phyloP scores from a whole-genome alignment of 2,888 invertebrate genomes.

The Diaphora mendica region DNA sequence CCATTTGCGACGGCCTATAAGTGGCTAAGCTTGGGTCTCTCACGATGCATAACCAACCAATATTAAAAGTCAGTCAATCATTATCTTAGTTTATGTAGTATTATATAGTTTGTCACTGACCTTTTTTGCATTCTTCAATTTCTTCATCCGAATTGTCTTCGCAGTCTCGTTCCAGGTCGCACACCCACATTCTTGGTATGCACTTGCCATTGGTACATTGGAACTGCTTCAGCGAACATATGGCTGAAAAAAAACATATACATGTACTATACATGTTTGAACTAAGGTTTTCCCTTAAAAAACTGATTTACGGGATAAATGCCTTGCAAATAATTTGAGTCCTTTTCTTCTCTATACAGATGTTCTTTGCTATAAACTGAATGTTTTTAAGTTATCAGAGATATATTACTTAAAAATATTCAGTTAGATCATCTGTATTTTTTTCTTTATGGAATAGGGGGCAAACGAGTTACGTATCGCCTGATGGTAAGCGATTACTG shows the following conservation, averaged over 20 bases:
- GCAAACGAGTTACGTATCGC: too few species aligned
- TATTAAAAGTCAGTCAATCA: neutral
- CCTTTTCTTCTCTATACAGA: neutral
- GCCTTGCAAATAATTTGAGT: too few species aligned
- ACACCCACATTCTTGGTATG: conserved; percentile 91
- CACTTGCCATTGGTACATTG: conserved; percentile 91
- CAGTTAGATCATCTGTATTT: too few species aligned
- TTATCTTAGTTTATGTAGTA: neutral
- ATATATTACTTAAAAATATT: too few species aligned
- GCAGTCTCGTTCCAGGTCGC: conserved; percentile 93
- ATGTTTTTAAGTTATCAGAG: too few species aligned
- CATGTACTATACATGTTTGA: neutral
- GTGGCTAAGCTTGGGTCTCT: neutral
- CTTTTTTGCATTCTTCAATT: conserved; percentile 88
- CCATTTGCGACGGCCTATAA: too few species aligned
- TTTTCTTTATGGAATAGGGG: too few species aligned
- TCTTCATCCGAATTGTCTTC: conserved; percentile 93
- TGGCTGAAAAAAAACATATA: conserved; percentile 67
- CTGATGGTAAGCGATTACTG: too few species aligned
- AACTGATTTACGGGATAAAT: too few species aligned
- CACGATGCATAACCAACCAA: neutral
- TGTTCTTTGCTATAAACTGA: neutral
- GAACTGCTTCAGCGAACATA: conserved; percentile 90
- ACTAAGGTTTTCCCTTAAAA: neutral
- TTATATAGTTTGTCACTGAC: conserved; percentile 63